Evolutionary conservation across 1,140 invertebrate species (phyloP), one percentile per base, ranked within the genome.

Genomic region (Rhyzopertha dominica): DNA sequence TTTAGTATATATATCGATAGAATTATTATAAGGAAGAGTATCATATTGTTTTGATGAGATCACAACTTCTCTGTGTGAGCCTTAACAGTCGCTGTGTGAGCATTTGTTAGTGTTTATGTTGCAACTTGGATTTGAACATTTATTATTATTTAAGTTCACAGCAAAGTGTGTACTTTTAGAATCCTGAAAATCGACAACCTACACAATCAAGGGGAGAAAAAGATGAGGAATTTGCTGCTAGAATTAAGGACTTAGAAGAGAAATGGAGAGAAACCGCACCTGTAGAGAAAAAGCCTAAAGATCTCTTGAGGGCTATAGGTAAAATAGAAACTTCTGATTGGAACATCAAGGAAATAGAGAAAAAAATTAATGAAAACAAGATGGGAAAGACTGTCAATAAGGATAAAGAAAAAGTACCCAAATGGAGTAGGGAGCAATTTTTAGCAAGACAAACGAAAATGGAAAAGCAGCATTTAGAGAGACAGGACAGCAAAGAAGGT

Each of bases 291-390:
- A 92, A 90, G 62, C 88, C 87, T 1, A 87, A 85, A 69, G 90
- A 92, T 68, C 70, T 94, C 30, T 73, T 89, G 61, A 74, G 90
- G 40, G 85, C 88, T 13, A 90, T 94, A 47, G 90, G 88, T 53
- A 90, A 90, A 73, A 88, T 95, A 39, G 87, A 92, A 59, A 84
- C 84, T 50, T 86, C 79, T 28, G 91, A 95, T 69, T 95, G 91
- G 91, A 92, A 94, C 68, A 80, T 94, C 3, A 86, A 87, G 50
- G 81, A 89, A 64, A 90, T 94, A 17, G 89, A 93, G 59, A 86
- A 90, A 56, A 92, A 94, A 71, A 90, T 92, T 5, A 78, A 85
- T 56, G 84, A 91, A 65, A 91, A 85, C 53, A 84, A 85, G 64
- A 75, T 85, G 58, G 80, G 83, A 13, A 74, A 79, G 50, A 68